These are phyloP conservation scores for Crotalus tigris DNA, from an alignment of 2,113 vertebrate species.

Conservation along the genomic window DNA sequence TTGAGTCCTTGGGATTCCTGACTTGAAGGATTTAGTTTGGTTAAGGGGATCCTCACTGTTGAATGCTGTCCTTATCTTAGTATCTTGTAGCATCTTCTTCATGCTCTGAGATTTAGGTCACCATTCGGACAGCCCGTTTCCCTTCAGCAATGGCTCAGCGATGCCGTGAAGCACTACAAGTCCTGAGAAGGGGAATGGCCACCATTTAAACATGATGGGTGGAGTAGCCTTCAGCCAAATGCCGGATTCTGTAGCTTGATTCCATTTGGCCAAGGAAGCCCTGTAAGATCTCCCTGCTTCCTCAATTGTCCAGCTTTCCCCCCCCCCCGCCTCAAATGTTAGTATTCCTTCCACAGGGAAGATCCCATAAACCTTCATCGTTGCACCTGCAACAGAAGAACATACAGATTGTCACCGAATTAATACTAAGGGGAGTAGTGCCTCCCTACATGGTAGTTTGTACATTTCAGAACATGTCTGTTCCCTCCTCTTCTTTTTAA, in stretches of 20 bases:
- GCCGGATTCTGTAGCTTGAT: conserved; percentile 26
- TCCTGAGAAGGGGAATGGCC: not conserved
- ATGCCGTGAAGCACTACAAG: not conserved
- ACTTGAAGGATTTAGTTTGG: not conserved
- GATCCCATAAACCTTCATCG: not conserved
- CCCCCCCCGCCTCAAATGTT: not conserved
- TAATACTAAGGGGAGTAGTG: not conserved
- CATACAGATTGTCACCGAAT: not conserved
- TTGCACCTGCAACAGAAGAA: not conserved
- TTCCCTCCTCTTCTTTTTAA: not conserved
- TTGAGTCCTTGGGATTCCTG: not conserved
- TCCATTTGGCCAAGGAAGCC: conserved; percentile 54
- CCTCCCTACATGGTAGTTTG: not conserved
- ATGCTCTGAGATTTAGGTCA: not conserved
- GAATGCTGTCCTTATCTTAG: not conserved
- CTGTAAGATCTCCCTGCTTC: conserved; percentile 1
- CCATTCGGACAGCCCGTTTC: not conserved
- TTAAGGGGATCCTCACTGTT: not conserved
- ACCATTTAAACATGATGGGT: fast-evolving
- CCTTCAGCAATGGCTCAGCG: not conserved
- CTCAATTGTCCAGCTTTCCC: not conserved
- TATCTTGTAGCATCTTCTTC: not conserved
- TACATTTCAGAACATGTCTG: conserved; percentile 24
- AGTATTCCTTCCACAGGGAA: not conserved
- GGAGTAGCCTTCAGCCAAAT: not conserved